Percentiles rank a stretch among this genome's conserved stretches.
Evolutionary conservation across 2,113 vertebrate species (phyloP).

Genomic region (Eupsittula cactorum): DNA sequence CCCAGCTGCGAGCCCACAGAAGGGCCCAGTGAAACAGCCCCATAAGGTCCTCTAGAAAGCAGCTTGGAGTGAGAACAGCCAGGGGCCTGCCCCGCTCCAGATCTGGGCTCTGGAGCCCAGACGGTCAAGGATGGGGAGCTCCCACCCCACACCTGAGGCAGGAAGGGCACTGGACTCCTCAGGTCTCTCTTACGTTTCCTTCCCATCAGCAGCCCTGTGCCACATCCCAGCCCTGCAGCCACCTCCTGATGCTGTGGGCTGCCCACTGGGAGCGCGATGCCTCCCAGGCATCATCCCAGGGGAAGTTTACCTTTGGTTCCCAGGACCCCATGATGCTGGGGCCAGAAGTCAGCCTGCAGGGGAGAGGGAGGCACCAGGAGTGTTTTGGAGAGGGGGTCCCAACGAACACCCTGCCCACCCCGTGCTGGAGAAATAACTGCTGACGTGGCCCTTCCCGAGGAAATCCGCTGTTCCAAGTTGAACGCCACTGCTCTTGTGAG

Average conservation of each 20-base stretch:
- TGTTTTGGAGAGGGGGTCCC: background rate
- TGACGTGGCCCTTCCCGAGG: background rate
- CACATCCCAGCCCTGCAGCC: background rate
- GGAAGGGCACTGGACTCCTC: accelerated
- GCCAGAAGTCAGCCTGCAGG: background rate
- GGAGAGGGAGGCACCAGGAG: background rate
- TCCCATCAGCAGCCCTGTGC: background rate
- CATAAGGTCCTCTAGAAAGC: background rate
- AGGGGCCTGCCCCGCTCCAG: accelerated
- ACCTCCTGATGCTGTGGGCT: background rate
- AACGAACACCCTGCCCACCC: background rate
- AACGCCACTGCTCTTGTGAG: background rate
- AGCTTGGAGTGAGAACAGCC: background rate
- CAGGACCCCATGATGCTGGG: accelerated
- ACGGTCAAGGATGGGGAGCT: background rate
- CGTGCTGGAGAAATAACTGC: background rate
- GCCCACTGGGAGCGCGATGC: background rate
- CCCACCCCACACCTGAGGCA: accelerated
- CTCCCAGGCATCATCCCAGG: too few species aligned
- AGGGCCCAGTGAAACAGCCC: too few species aligned
- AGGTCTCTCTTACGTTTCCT: background rate
- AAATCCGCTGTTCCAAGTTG: background rate
- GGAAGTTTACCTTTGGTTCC: background rate
- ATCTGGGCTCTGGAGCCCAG: background rate
- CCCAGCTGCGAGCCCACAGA: accelerated